Evolutionary conservation across 1,140 invertebrate species (phyloP), one percentile per base, ranked within the genome.

Genomic region (Psilanteris sp.): DNA sequence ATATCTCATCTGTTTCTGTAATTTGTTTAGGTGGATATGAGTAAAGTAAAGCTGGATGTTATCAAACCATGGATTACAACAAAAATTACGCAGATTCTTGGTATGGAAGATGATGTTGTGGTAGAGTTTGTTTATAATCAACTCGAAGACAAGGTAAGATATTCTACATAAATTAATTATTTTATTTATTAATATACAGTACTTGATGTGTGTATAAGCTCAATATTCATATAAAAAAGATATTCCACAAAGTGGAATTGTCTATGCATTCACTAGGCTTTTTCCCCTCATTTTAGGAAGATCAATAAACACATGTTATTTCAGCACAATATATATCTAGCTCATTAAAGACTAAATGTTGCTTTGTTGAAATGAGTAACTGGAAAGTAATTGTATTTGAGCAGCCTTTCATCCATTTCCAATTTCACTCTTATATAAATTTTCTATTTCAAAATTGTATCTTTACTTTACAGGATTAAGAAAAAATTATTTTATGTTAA

Each of bases 61-160:
- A 92, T 99, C 67, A 98, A 99, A 85, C 98, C 98, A 70, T 99
- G 98, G 98, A 99, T 99, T 79, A 95, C 96, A 14, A 94, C 96
- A 80, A 96, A 97, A 87, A 94, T 99, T 20, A 98, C 96, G 0
- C 95, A 98, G 83, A 93, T 99, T 26, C 90, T 99, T 15, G 95
- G 93, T 78, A 97, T 98, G 86, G 98, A 99, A 89, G 98, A 99
- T 89, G 97, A 98, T 87, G 98, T 99, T 8, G 93, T 99, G 34
- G 94, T 98, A 62, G 97, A 99, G 89, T 99, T 98, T 92, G 96
- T 99, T 62, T 97, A 98, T 90, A 99, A 98, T 89, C 98, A 99
- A 89, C 90, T 99, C 14, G 98, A 99, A 89, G 94, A 96, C 84
- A 96, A 96, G 92, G 95, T 96, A 89, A 87, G 84, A 54, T 39